phyloP scores from a whole-genome alignment of 2,797 vertebrate genomes.

The Esox masquinongy region DNA sequence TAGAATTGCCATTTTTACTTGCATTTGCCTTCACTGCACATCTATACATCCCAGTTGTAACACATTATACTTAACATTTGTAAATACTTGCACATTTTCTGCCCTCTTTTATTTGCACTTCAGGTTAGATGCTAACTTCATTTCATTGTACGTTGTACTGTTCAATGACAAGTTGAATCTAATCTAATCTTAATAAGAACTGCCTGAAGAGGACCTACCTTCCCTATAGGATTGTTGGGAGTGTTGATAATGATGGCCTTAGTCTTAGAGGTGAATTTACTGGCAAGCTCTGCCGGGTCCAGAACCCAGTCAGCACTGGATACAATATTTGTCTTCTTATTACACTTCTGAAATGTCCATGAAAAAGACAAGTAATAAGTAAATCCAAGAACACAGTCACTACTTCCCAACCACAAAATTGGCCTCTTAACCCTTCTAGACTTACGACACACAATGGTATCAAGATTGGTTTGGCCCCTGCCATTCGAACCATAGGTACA shows the following conservation, averaged over 20 bases:
- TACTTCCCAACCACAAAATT: neutral
- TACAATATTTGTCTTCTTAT: conserved; percentile 49
- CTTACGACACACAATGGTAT: conserved; percentile 87
- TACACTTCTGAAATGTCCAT: conserved; percentile 72
- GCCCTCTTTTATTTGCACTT: too few relatives aligned
- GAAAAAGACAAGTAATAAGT: conserved; percentile 17
- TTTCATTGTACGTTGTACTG: too few relatives aligned
- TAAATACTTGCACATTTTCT: too few relatives aligned
- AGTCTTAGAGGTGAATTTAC: conserved; percentile 92
- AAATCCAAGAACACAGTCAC: neutral
- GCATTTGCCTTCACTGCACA: too few relatives aligned
- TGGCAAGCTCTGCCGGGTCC: conserved; percentile 85
- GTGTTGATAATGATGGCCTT: conserved; percentile 96
- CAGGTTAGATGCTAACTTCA: too few relatives aligned
- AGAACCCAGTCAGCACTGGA: conserved; percentile 89
- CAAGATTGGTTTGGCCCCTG: conserved; percentile 86
- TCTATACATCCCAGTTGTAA: too few relatives aligned
- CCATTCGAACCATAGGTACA: conserved; percentile 93
- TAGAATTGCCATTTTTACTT: too few relatives aligned
- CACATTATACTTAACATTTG: too few relatives aligned
- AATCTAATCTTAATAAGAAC: too few relatives aligned
- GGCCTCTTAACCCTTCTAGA: conserved; percentile 36
- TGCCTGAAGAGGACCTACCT: conserved; percentile 68
- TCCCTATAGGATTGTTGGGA: conserved; percentile 92
- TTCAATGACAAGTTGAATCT: too few relatives aligned